These are phyloP conservation scores for Myotis vivesi DNA, from an alignment of 2,797 vertebrate genomes.

Conservation along the genomic window DNA sequence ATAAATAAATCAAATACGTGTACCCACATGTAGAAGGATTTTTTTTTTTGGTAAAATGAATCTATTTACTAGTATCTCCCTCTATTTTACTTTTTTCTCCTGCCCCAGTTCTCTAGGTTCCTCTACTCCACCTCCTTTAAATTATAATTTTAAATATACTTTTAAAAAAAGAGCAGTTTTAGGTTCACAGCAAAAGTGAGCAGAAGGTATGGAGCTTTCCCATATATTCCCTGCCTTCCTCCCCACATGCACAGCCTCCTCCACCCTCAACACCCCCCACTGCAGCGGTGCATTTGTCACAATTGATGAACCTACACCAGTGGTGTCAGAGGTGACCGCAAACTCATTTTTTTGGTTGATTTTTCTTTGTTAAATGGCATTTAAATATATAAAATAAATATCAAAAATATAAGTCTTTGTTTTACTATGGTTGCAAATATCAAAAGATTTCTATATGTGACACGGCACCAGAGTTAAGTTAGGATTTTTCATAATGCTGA, in stretches of 20 bases:
- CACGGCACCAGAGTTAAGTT: no score
- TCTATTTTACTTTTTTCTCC: neutral
- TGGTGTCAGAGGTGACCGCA: no score
- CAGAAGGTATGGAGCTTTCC: neutral
- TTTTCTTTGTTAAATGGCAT: no score
- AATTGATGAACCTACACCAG: neutral
- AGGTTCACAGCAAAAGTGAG: neutral
- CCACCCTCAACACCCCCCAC: neutral
- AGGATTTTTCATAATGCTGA: no score
- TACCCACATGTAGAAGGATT: neutral
- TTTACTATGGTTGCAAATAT: no score
- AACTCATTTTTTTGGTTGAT: no score
- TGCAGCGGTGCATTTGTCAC: neutral
- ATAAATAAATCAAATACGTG: neutral
- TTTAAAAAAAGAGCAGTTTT: neutral
- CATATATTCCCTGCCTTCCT: fast-evolving
- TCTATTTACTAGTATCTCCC: neutral
- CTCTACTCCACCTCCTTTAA: neutral
- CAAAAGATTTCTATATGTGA: no score
- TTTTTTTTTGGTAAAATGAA: neutral
- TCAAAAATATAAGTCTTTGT: no score
- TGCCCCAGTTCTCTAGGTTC: neutral
- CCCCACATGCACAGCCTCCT: neutral
- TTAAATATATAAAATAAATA: no score
- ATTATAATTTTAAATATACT: neutral